These are phyloP conservation scores for Cryptosula pallasiana DNA, from an alignment of 2,888 invertebrate species.

Conservation along the genomic window DNA sequence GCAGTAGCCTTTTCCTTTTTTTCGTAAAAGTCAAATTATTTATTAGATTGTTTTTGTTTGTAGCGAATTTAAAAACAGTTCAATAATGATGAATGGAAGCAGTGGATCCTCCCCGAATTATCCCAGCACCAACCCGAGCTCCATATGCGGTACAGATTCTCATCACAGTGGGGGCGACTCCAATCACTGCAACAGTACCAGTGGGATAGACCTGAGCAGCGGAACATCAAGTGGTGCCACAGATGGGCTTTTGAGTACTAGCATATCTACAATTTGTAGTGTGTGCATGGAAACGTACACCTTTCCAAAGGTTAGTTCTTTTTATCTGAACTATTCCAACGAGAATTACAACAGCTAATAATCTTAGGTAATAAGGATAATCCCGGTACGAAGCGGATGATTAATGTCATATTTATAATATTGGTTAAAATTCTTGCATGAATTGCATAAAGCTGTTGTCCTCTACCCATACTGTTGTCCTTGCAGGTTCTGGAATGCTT, in stretches of 20 bases:
- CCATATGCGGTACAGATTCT: slow-evolving; percentile 18
- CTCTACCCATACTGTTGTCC: too few relatives aligned
- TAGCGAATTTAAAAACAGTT: too few relatives aligned
- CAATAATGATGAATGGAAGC: background rate
- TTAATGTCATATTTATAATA: too few relatives aligned
- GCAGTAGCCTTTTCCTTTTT: background rate
- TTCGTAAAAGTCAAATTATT: too few relatives aligned
- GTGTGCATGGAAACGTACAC: slow-evolving; percentile 69
- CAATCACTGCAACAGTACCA: background rate
- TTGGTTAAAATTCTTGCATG: too few relatives aligned
- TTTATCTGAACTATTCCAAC: too few relatives aligned
- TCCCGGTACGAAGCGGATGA: too few relatives aligned
- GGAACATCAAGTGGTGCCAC: background rate
- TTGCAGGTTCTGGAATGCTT: slow-evolving; percentile 45
- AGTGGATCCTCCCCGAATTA: slow-evolving; percentile 9
- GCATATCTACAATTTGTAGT: slow-evolving; percentile 58
- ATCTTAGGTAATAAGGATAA: too few relatives aligned
- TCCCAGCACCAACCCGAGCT: background rate
- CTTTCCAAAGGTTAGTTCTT: slow-evolving; percentile 39
- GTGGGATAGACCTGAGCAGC: slow-evolving; percentile 16
- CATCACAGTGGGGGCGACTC: slow-evolving; percentile 15
- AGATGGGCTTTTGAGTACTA: slow-evolving; percentile 29
- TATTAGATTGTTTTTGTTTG: too few relatives aligned
- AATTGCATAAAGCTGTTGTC: too few relatives aligned
- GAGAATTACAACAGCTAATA: too few relatives aligned